Conservation (phyloP, 2,797 vertebrate genomes). For the Corythornis leucogaster region DNA sequence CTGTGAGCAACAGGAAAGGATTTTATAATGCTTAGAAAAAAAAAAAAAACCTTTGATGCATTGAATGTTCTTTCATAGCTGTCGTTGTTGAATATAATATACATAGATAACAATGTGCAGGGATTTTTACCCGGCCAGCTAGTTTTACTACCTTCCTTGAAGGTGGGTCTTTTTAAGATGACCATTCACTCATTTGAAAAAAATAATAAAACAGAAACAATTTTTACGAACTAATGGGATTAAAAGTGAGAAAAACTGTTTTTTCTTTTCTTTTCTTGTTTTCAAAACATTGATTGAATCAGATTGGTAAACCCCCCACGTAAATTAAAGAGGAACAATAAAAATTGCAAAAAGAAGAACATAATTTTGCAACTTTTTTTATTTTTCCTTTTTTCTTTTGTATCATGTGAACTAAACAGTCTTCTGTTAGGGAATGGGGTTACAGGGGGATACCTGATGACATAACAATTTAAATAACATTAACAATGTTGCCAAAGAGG, state of each 20-base stretch:
- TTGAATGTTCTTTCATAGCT: constrained; percentile 99
- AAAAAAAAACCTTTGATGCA: constrained; percentile 94
- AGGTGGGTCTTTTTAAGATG: constrained; percentile 99
- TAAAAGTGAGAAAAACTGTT: constrained; percentile 82
- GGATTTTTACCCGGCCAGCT: constrained; percentile 99
- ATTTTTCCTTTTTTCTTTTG: constrained; percentile 98
- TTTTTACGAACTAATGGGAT: constrained; percentile 87
- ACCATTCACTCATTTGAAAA: constrained; percentile 95
- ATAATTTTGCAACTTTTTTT: constrained; percentile 86
- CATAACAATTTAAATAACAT: constrained; percentile 95
- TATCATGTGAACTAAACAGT: constrained; percentile 98
- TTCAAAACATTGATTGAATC: constrained; percentile 87
- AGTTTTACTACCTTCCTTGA: constrained; percentile 98
- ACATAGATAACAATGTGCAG: constrained; percentile 93
- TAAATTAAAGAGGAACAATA: constrained; percentile 88
- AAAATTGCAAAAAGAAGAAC: constrained; percentile 88
- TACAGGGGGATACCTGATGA: constrained; percentile 97
- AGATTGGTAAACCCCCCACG: constrained; percentile 86
- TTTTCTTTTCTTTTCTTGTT: constrained; percentile 80
- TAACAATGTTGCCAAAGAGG: constrained; percentile 99
- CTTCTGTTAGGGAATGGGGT: constrained; percentile 95
- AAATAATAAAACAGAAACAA: constrained; percentile 83
- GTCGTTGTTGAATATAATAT: constrained; percentile 96
- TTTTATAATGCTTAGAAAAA: constrained; percentile 89
- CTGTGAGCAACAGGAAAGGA: constrained; percentile 95